Base-by-base conservation (phyloP, 1,140 invertebrate species). In the Drosophila ananassae region DNA sequence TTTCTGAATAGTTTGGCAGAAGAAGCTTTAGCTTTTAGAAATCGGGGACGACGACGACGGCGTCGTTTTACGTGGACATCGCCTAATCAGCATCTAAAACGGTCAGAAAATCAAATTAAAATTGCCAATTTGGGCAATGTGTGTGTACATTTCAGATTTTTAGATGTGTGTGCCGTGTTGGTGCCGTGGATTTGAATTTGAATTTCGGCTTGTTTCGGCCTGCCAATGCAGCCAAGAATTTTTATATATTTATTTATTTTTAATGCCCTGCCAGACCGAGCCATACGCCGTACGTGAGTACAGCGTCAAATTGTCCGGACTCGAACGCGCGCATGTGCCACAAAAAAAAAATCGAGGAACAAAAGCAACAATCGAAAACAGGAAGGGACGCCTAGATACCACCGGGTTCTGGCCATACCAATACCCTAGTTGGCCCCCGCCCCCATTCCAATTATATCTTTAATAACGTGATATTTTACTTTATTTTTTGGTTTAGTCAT, bases 51-150 rank as follows among this genome's bases (percentile, higher is more conserved):
- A 8, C 34, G 46, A 37, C 32, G 17, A 22, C 46, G 56, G 34
- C 24, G 51, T 32, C 13, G 17, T 17, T 17, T 17, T 44, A 47
- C 46, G 46, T 24, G 34, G 56, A 54, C 52, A 66, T 68, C 63
- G 51, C 63, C 79, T 79, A 89, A 87, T 87, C 83, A 87, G 66
- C 72, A 73, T 75, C 79, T 62, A 52, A 79, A 89, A 82, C 60
- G 83, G 74, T 30, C 83, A 89, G 73, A 76, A 81, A 87, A 89
- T 82, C 82, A 82, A 87, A 85, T 85, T 82, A 85, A 85, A 87
- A 78, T 75, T 72, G 82, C 77, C 83, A 87, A 87, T 82, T 74
- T 68, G 78, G 74, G 62, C 77, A 68, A 56, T 68, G 67, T 68
- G 17, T 17, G 17, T 17, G 17, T 17, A 17, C 17, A 17, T 58